Conservation (phyloP, 2,113 vertebrate species). For the Corythornis madagascariensis region DNA sequence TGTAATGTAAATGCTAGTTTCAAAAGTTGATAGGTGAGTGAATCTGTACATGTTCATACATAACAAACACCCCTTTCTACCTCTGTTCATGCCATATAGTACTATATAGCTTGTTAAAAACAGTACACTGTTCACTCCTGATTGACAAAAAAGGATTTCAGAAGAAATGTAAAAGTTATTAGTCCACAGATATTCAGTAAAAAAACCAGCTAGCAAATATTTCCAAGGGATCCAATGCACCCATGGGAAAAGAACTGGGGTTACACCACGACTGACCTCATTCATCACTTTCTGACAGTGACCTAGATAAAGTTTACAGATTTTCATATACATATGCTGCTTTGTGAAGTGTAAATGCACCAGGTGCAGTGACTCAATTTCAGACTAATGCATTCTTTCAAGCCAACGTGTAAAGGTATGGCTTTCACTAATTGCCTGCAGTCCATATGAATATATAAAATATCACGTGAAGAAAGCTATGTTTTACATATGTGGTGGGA, state of each 20-base stretch:
- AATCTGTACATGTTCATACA: not conserved
- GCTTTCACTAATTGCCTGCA: not conserved
- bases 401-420: not conserved
- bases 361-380: not conserved
- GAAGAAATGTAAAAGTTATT: not conserved
- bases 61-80: not conserved
- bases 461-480: not conserved
- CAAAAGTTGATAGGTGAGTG: not conserved
- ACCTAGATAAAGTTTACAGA: slow-evolving; percentile 60
- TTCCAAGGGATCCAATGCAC: slow-evolving; percentile 14
- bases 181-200: not conserved
- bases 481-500: not conserved
- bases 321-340: slow-evolving; percentile 24
- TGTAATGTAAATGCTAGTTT: not conserved
- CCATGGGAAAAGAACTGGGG: slow-evolving; percentile 23
- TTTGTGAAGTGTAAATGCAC: slow-evolving; percentile 30
- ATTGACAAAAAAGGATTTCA: not conserved
- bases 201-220: not conserved
- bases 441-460: not conserved
- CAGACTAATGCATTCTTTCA: not conserved
- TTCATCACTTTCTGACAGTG: slow-evolving; percentile 67
- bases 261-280: slow-evolving; percentile 61
- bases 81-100: not conserved
- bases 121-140: not conserved
- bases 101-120: not conserved